Evolutionary conservation across 2,113 vertebrate genomes (phyloP).

Genomic region (Setophaga kirtlandii): DNA sequence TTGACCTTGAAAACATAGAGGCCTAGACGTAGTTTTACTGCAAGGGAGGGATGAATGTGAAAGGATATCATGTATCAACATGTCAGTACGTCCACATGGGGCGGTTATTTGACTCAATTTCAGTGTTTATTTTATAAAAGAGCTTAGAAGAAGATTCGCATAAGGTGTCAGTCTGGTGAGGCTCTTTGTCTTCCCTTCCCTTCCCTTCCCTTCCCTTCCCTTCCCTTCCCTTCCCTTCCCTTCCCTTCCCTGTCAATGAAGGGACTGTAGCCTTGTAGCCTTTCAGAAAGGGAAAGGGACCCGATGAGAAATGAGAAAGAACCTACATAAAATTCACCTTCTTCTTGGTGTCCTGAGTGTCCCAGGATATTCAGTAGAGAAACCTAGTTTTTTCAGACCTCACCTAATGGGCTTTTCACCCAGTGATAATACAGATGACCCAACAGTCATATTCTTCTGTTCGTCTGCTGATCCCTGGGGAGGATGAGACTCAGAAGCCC

Average conservation of each 20-base stretch:
- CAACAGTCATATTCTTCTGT: neutral
- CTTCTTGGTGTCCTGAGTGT: neutral
- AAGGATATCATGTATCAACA: neutral
- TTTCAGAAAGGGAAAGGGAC: neutral
- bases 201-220: neutral
- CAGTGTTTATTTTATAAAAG: neutral
- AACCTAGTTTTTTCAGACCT: neutral
- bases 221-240: neutral
- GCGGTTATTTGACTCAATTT: neutral
- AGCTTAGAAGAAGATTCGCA: neutral
- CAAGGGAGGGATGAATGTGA: neutral
- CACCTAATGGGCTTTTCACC: neutral
- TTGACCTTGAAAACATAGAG: neutral
- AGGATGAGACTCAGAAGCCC: neutral
- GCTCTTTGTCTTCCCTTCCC: neutral
- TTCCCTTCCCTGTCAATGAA: neutral
- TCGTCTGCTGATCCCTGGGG: neutral
- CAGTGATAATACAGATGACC: accelerated
- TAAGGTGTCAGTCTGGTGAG: neutral
- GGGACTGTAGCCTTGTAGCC: neutral
- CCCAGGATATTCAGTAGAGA: neutral
- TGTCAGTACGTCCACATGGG: neutral
- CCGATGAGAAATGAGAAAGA: neutral
- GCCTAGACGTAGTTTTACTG: neutral
- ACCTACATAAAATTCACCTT: neutral